Evolutionary conservation across 2,113 vertebrate species (phyloP).

Genomic region (Leptodactylus fuscus): DNA sequence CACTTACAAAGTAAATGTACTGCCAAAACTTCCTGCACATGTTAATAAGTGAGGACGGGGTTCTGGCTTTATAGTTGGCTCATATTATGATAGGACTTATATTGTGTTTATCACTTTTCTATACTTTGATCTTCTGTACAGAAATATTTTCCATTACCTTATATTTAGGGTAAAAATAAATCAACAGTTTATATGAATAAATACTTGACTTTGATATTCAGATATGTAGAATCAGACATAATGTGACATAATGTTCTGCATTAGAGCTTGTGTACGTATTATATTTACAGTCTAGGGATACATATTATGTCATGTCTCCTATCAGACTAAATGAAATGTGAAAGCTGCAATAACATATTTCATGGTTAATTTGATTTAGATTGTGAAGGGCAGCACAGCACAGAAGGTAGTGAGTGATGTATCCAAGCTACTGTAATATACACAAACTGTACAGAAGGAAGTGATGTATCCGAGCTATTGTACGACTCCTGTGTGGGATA

Average conservation of each 20-base stretch:
- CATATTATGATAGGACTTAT: too few species aligned
- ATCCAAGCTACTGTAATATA: too few species aligned
- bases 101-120: background rate
- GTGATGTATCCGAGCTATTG: too few species aligned
- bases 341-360: constrained; percentile 2
- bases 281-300: background rate
- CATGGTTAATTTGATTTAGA: background rate
- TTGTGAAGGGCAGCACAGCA: background rate
- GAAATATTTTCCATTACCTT: background rate
- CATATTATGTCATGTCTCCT: background rate
- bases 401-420: too few species aligned
- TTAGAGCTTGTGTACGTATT: too few species aligned
- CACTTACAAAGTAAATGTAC: too few species aligned
- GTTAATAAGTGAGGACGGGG: background rate
- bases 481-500: too few species aligned
- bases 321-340: background rate
- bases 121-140: background rate
- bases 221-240: background rate
- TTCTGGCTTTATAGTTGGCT: too few species aligned
- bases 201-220: background rate
- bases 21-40: background rate
- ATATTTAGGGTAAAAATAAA: too few species aligned
- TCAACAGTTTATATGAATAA: background rate
- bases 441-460: too few species aligned
- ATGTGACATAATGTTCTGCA: background rate